These are phyloP conservation scores for Babyrousa celebensis DNA, from an alignment of 2,797 vertebrate genomes.

Conservation along the genomic window DNA sequence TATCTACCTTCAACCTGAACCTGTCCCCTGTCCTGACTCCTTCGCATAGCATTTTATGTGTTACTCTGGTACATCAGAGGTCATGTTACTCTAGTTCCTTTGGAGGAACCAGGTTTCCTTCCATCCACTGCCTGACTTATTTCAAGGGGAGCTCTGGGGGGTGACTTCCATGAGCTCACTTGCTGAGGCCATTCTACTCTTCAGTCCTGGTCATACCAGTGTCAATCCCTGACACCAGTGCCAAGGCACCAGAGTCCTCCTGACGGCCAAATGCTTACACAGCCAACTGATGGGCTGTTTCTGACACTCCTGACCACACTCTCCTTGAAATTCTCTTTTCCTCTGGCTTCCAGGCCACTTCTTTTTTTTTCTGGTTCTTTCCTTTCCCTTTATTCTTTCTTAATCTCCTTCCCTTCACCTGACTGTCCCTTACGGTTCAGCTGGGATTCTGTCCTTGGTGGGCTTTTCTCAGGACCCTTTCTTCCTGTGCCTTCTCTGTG, in stretches of 20 bases:
- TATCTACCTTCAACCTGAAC: background rate
- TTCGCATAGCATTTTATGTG: background rate
- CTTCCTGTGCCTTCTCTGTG: background rate
- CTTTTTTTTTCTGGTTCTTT: background rate
- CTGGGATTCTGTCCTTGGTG: conserved; percentile 13
- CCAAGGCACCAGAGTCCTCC: background rate
- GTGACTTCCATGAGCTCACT: background rate
- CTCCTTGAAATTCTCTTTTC: background rate
- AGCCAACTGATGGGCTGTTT: background rate
- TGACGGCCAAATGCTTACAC: background rate
- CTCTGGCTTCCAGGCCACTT: background rate
- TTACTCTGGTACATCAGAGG: conserved; percentile 16
- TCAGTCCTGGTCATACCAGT: background rate
- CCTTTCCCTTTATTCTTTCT: conserved; percentile 33
- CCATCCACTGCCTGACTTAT: background rate
- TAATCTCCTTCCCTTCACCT: background rate
- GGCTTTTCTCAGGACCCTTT: background rate
- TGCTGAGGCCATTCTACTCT: background rate
- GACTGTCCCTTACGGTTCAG: background rate
- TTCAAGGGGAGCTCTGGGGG: background rate
- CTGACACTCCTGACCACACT: background rate
- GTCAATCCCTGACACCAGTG: background rate
- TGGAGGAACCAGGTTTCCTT: background rate
- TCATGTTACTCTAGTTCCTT: too few relatives aligned
- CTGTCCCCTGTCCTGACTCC: background rate